A percentile compares a stretch with the other conserved stretches of the same genome.
These are phyloP conservation scores for Furcula furcula DNA, from an alignment of 2,888 invertebrate genomes.

Conservation along the genomic window DNA sequence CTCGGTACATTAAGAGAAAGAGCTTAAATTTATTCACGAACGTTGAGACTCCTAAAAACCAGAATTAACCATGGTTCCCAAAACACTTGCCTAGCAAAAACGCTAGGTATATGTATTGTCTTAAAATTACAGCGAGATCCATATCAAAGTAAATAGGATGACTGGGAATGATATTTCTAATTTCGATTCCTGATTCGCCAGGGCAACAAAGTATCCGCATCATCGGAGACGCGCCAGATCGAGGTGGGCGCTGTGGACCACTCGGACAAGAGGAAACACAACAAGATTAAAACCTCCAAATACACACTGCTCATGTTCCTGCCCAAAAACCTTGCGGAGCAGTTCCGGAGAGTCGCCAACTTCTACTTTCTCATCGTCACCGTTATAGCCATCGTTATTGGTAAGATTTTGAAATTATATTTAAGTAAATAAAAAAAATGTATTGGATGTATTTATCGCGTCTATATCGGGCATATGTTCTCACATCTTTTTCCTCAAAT, in stretches of 20 bases:
- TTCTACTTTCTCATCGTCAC: slow-evolving; percentile 91
- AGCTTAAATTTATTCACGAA: no score
- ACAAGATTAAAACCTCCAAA: slow-evolving; percentile 85
- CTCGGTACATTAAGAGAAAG: no score
- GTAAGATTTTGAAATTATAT: slow-evolving; percentile 63
- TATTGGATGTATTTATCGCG: background rate
- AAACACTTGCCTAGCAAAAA: no score
- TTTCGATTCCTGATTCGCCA: slow-evolving; percentile 47
- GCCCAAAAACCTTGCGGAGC: slow-evolving; percentile 91
- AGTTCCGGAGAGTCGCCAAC: slow-evolving; percentile 91
- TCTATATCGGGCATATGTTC: no score
- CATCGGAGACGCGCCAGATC: slow-evolving; percentile 82
- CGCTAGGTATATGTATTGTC: no score
- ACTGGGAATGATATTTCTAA: no score
- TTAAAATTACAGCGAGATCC: no score
- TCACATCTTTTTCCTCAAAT: no score
- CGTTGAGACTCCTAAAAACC: no score
- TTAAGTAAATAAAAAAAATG: no score
- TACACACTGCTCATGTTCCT: slow-evolving; percentile 90
- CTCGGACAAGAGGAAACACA: slow-evolving; percentile 62
- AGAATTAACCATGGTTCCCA: no score
- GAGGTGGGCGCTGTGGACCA: slow-evolving; percentile 77
- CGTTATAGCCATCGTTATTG: slow-evolving; percentile 85
- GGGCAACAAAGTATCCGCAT: slow-evolving; percentile 83
- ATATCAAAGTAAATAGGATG: no score